Conservation (phyloP, 2,888 invertebrate species). For the Fissipunctia ypsillon region DNA sequence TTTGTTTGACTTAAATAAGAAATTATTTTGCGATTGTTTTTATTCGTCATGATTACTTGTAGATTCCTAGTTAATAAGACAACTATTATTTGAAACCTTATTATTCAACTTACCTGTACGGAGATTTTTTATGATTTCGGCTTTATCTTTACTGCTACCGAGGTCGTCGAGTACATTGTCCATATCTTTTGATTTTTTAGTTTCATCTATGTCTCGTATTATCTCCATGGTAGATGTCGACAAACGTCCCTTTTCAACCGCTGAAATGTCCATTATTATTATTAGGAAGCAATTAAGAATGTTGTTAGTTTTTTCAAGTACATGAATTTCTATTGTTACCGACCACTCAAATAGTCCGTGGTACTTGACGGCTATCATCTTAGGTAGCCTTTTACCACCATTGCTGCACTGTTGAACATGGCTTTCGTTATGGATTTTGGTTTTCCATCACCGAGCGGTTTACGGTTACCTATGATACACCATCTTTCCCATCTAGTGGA, state of each 20-base stretch:
- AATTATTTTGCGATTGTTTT: neutral
- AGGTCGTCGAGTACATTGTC: conserved; percentile 32
- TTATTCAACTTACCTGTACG: conserved; percentile 29
- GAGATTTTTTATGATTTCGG: conserved; percentile 24
- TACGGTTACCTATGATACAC: neutral
- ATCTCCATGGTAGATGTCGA: conserved; percentile 44
- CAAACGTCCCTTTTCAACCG: conserved; percentile 28
- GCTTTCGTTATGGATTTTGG: neutral
- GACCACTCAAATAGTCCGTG: too few relatives aligned
- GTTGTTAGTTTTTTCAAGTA: neutral
- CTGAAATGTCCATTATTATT: conserved; percentile 26
- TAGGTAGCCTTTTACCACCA: neutral
- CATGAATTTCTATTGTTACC: too few relatives aligned
- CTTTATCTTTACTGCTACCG: conserved; percentile 20
- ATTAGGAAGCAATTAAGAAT: neutral
- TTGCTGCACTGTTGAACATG: neutral
- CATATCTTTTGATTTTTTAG: conserved; percentile 49
- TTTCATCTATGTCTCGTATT: conserved; percentile 49
- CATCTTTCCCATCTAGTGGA: neutral
- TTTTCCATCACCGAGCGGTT: neutral
- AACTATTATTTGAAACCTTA: neutral
- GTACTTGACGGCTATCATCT: too few relatives aligned
- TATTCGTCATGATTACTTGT: neutral
- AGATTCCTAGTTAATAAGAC: neutral
- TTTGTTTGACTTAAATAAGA: neutral